Evolutionary conservation across 2,888 invertebrate species (phyloP).

Genomic region (Callyntrura guangdongensis): DNA sequence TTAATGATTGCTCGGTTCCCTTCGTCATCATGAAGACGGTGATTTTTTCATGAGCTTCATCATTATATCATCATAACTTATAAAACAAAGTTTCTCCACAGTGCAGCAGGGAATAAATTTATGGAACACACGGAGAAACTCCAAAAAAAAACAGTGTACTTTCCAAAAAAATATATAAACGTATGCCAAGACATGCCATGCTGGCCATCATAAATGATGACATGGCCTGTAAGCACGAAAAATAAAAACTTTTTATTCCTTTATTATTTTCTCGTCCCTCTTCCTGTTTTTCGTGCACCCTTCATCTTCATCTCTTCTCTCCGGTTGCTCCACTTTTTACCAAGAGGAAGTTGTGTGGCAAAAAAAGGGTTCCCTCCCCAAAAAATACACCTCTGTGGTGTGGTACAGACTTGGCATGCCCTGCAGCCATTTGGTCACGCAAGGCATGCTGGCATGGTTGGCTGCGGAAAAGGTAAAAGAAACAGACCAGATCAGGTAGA

Average conservation of each 20-base stretch:
- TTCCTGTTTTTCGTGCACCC: constrained; percentile 5
- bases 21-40: not conserved
- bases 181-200: constrained; percentile 25
- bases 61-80: not conserved
- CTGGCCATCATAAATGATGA: not conserved
- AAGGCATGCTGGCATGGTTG: too few relatives aligned
- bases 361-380: constrained; percentile 65
- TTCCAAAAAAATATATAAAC: constrained; percentile 34
- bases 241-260: not conserved
- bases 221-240: constrained; percentile 49
- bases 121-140: constrained; percentile 24
- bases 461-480: too few relatives aligned
- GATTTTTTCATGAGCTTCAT: constrained; percentile 51
- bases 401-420: constrained; percentile 31
- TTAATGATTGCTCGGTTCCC: constrained; percentile 54
- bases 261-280: constrained; percentile 10
- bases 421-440: constrained; percentile 62
- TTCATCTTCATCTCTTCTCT: not conserved
- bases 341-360: constrained; percentile 51
- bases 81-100: constrained; percentile 36
- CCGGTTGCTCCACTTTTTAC: not conserved
- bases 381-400: constrained; percentile 6
- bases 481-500: constrained; percentile 17
- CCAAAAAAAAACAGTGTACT: too few relatives aligned
- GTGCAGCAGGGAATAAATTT: constrained; percentile 3